Evolutionary conservation across 2,888 invertebrate genomes (phyloP).

Genomic region (Napeogenes inachia): DNA sequence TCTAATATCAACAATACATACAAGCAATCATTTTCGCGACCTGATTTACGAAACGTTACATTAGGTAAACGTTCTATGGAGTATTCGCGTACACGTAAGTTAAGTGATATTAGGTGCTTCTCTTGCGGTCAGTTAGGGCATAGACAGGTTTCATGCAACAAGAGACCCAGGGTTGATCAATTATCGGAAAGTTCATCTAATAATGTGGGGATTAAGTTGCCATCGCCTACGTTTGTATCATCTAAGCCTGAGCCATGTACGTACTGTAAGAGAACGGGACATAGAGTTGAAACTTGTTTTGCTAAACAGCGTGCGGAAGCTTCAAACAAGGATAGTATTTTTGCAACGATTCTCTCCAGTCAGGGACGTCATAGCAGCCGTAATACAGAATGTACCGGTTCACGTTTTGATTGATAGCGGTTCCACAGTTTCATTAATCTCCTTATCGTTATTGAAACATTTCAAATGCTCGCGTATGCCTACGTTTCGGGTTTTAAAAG

Average conservation of each 20-base stretch:
- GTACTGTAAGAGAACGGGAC: constrained; percentile 23
- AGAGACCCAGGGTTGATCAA: constrained; percentile 5
- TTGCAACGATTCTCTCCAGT: constrained; percentile 4
- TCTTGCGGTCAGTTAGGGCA: constrained; percentile 20
- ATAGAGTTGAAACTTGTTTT: constrained; percentile 22
- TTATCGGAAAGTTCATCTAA: constrained; percentile 7
- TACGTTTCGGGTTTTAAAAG: constrained; percentile 18
- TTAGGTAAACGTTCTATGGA: too few species aligned
- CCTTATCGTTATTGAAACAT: constrained; percentile 14
- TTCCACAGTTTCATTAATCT: constrained; percentile 28
- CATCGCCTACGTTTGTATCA: not conserved
- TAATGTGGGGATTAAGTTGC: not conserved
- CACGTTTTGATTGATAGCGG: constrained; percentile 17
- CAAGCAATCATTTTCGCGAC: too few species aligned
- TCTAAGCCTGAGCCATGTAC: constrained; percentile 8
- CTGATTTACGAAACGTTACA: too few species aligned
- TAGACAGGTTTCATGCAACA: constrained; percentile 10
- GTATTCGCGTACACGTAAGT: constrained; percentile 7
- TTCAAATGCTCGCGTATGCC: constrained; percentile 5
- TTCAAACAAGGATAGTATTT: constrained; percentile 16
- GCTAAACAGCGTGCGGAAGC: constrained; percentile 20
- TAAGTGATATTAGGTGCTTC: constrained; percentile 19
- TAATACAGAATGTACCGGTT: constrained; percentile 15
- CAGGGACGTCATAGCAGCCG: constrained; percentile 1
- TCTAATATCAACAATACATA: not conserved